Evolutionary conservation across 2,888 invertebrate genomes (phyloP), one percentile per base, ranked within the genome.

Genomic region (Sympetrum striolatum): DNA sequence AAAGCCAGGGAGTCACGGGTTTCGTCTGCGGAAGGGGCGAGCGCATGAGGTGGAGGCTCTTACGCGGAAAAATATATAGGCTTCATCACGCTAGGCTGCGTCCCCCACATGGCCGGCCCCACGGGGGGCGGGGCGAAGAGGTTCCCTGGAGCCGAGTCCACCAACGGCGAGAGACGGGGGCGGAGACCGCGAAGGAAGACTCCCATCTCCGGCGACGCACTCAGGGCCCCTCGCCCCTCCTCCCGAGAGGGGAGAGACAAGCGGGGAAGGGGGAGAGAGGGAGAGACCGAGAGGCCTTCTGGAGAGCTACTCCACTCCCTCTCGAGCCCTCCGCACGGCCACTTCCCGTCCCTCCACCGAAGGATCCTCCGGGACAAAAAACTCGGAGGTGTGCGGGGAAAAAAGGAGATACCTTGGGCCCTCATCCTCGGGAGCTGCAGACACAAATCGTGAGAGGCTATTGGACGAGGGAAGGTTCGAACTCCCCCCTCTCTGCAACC

Each of bases 381-480:
- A 37, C 37, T 60, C 35, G 58, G 35, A 58, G 58, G 35, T 31
- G 53, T 58, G 25, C 25, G 31, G 35, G 15, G 2, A 37, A 60
- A 86, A 86, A 60, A 60, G 22, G 73, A 60, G 22, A 58, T 58
- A 64, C 8, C 60, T 86, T 64, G 8, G 60, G 35, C 48, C 22
- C 31, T 31, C n/a, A 31, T 31, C 31, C 15, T 31, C 18, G 73
- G 12, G 73, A 12, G 31, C 25, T 31, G 10, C 73, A 25, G 58
- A 82, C 82, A 82, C 82, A 82, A 82, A 86, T 86, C 86, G 86
- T 64, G 86, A 86, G 86, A 86, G 60, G 58, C 86, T 35, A 86
- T 86, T 86, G 86, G 86, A 86, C 86, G 86, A 86, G 58, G 73
- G 73, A 86, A 60, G 53, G 53, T 53, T 18, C 18, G 15, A 18